Percentiles rank a stretch among this genome's conserved stretches.
Evolutionary conservation across 2,113 vertebrate genomes (phyloP).

Genomic region (Pachypanchax playfairii): DNA sequence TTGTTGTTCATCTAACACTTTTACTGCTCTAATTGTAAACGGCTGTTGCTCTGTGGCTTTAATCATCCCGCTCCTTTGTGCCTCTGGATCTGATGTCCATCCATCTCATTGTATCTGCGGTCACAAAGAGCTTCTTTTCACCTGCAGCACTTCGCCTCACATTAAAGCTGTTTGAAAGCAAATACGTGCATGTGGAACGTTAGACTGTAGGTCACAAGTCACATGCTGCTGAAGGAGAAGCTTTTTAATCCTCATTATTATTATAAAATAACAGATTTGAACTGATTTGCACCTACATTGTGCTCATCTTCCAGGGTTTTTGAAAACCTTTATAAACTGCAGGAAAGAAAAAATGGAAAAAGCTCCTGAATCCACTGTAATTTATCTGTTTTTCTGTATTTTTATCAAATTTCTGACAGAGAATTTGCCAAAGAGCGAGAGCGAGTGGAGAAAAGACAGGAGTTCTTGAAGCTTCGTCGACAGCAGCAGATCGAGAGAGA

Average conservation of each 20-base stretch:
- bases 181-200: background rate
- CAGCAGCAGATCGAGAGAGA: constrained; percentile 87
- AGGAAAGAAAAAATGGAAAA: too few relatives aligned
- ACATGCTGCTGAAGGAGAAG: background rate
- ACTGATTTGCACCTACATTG: too few relatives aligned
- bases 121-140: constrained; percentile 7
- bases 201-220: background rate
- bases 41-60: constrained; percentile 17
- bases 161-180: constrained; percentile 27
- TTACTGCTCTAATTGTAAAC: background rate
- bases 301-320: too few relatives aligned
- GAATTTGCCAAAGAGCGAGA: constrained; percentile 94
- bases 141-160: background rate
- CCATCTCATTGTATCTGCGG: constrained; percentile 16
- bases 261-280: too few relatives aligned
- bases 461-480: constrained; percentile 93
- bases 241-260: background rate
- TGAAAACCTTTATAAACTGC: too few relatives aligned
- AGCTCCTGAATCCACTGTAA: too few relatives aligned
- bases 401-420: constrained; percentile 43
- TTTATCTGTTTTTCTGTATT: too few relatives aligned
- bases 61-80: constrained; percentile 21
- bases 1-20: constrained; percentile 1
- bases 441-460: constrained; percentile 94
- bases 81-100: constrained; percentile 13